A percentile compares a stretch with the other conserved stretches of the same genome.
Conservation (phyloP, 2,113 vertebrate species). For the Ploceus nigricollis region DNA sequence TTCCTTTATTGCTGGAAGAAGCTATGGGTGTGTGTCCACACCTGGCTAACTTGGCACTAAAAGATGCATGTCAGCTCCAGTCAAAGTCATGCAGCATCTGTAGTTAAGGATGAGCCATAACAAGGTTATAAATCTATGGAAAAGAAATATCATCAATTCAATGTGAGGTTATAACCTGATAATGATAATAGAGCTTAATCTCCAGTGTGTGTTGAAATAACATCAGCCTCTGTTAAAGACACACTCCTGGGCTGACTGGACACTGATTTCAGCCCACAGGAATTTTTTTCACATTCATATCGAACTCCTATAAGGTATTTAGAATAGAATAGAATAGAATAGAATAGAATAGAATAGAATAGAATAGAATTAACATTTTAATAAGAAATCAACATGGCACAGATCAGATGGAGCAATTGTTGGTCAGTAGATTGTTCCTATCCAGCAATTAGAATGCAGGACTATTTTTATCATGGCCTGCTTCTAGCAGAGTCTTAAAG, state of each 20-base stretch:
- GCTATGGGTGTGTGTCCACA: neutral
- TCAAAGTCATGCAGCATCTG: neutral
- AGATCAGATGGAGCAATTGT: neutral
- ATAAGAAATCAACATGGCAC: neutral
- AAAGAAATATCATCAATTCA: neutral
- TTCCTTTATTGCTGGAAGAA: neutral
- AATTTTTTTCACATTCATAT: neutral
- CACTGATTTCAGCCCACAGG: neutral
- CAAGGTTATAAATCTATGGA: neutral
- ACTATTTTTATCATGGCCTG: neutral
- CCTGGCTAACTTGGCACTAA: neutral
- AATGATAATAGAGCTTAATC: neutral
- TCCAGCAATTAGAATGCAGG: neutral
- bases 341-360: too few species aligned
- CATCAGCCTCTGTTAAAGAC: neutral
- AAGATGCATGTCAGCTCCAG: neutral
- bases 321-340: too few species aligned
- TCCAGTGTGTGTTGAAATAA: neutral
- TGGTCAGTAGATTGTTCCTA: neutral
- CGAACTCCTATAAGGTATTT: neutral
- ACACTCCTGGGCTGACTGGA: neutral
- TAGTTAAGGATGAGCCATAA: neutral
- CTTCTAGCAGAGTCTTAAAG: neutral
- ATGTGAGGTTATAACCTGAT: accelerated
- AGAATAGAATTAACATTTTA: too few species aligned